Evolutionary conservation across 2,797 vertebrate species (phyloP).

Genomic region (Gallinago stenura): DNA sequence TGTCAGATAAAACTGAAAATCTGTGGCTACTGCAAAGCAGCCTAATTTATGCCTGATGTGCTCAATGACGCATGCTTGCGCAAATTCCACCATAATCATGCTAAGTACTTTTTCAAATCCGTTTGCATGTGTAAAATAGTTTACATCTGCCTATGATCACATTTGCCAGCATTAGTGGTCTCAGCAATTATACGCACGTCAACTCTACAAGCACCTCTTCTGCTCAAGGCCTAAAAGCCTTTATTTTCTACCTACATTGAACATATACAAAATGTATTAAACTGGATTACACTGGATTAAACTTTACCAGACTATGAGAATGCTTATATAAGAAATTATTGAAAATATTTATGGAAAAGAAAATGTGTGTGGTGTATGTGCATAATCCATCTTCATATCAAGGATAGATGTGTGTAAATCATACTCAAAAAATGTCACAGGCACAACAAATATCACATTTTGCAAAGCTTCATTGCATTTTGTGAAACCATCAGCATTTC

Average conservation of each 20-base stretch:
- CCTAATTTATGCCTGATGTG: not conserved
- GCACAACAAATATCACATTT: not conserved
- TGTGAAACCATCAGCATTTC: not conserved
- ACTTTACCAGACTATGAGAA: not conserved
- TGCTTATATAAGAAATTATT: not conserved
- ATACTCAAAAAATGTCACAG: not conserved
- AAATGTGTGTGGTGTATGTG: not conserved
- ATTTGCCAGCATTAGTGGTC: not conserved
- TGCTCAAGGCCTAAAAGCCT: not conserved
- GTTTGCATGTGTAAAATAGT: not conserved
- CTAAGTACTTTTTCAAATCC: not conserved
- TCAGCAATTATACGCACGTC: not conserved
- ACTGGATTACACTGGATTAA: not conserved
- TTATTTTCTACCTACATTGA: not conserved
- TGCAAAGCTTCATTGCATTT: not conserved
- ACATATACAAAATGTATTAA: not conserved
- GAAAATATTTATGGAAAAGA: not conserved
- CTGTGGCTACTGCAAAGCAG: not conserved
- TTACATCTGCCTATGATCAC: not conserved
- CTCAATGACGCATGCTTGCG: fast-evolving
- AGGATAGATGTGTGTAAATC: not conserved
- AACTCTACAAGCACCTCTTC: not conserved
- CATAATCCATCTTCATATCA: not conserved
- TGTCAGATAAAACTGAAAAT: not conserved
- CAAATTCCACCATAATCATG: constrained; percentile 1